phyloP scores from a whole-genome alignment of 2,797 vertebrate genomes.

The Trematomus bernacchii region DNA sequence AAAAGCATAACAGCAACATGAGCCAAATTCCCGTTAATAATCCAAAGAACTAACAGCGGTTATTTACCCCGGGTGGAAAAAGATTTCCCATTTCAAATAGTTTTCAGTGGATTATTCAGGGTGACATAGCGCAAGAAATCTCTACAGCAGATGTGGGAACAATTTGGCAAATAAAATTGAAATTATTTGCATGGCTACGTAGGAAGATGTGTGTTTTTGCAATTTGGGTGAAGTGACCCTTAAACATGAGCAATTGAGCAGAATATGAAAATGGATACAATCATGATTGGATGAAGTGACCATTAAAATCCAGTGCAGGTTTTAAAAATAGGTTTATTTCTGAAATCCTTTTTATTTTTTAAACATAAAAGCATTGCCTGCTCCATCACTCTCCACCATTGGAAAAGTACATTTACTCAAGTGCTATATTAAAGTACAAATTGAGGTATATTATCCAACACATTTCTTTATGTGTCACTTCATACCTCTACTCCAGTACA shows the following conservation, averaged over 20 bases:
- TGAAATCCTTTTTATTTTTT: neutral
- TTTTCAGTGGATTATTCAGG: neutral
- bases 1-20: neutral
- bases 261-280: slow-evolving; percentile 48
- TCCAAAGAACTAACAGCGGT: neutral
- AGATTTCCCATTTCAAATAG: slow-evolving; percentile 6
- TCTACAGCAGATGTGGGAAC: slow-evolving; percentile 10
- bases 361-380: too few relatives aligned
- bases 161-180: slow-evolving; percentile 35
- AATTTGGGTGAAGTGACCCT: slow-evolving; percentile 59
- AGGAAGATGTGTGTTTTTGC: slow-evolving; percentile 59
- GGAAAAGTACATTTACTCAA: too few relatives aligned
- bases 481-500: too few relatives aligned
- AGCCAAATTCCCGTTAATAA: neutral
- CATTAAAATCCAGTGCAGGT: slow-evolving; percentile 27
- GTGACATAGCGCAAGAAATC: neutral
- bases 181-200: slow-evolving; percentile 53
- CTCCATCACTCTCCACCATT: too few relatives aligned
- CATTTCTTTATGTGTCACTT: too few relatives aligned
- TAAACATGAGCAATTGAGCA: slow-evolving; percentile 59
- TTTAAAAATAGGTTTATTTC: slow-evolving; percentile 6
- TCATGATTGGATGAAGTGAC: slow-evolving; percentile 31
- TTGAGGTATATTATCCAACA: too few relatives aligned
- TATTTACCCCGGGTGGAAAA: neutral
- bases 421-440: too few relatives aligned